Evolutionary conservation across 2,888 invertebrate species (phyloP).

Genomic region (Amblyjoppa proteus): DNA sequence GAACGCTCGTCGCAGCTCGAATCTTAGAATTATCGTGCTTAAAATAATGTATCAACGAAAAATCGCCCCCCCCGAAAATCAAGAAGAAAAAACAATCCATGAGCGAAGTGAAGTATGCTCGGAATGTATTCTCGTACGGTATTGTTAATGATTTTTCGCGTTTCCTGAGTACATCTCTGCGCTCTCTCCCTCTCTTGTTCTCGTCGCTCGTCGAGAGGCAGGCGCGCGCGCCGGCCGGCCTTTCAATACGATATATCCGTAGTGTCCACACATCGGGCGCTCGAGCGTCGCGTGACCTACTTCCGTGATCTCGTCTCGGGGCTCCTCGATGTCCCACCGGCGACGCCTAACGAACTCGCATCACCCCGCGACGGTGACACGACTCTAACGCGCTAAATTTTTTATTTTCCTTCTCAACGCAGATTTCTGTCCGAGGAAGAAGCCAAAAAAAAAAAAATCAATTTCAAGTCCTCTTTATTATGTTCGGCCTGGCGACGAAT

Average conservation of each 20-base stretch:
- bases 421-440: neutral
- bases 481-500: neutral
- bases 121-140: constrained; percentile 46
- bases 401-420: neutral
- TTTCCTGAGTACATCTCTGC: constrained; percentile 20
- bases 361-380: neutral
- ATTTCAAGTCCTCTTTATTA: neutral
- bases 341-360: neutral
- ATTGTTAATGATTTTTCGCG: constrained; percentile 63
- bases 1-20: neutral
- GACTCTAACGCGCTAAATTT: neutral
- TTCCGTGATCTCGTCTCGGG: constrained; percentile 21
- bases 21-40: constrained; percentile 8
- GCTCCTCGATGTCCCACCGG: constrained; percentile 23
- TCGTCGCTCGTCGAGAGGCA: neutral
- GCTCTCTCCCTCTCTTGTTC: constrained; percentile 21
- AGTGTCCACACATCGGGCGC: constrained; percentile 46
- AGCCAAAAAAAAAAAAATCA: neutral
- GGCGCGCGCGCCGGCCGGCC: constrained; percentile 48
- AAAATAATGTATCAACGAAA: constrained; percentile 31
- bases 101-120: constrained; percentile 7
- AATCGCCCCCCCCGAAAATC: neutral
- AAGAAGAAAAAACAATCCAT: constrained; percentile 5
- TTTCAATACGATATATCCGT: constrained; percentile 54
- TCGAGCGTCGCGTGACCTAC: constrained; percentile 36